phyloP scores from a whole-genome alignment of 2,888 invertebrate species.

The Coelopa pilipes region DNA sequence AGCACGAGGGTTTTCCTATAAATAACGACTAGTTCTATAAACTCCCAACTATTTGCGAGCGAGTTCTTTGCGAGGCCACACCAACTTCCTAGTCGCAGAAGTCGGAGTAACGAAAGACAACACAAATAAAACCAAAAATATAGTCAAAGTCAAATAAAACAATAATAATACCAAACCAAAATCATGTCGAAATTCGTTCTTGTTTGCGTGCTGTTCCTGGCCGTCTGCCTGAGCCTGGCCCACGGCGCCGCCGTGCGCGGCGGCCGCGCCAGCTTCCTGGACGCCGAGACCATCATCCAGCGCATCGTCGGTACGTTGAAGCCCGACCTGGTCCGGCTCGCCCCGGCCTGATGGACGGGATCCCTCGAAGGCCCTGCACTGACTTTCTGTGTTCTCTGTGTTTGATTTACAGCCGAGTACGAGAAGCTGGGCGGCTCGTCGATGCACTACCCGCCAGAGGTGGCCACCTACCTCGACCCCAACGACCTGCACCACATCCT shows the following conservation, averaged over 20 bases:
- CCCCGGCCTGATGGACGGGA: too few relatives aligned
- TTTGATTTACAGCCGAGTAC: slow-evolving; percentile 32
- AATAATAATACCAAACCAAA: not conserved
- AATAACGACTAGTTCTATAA: slow-evolving; percentile 9
- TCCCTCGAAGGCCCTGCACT: not conserved
- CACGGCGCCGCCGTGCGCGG: slow-evolving; percentile 3
- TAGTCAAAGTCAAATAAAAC: not conserved
- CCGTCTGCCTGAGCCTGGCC: slow-evolving; percentile 14
- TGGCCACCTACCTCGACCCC: slow-evolving; percentile 30
- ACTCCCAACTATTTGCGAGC: not conserved
- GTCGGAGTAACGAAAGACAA: not conserved
- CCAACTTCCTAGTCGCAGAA: not conserved
- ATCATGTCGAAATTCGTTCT: slow-evolving; percentile 34
- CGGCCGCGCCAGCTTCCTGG: not conserved
- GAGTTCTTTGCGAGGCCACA: not conserved
- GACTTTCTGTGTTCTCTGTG: not conserved
- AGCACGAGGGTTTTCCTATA: slow-evolving; percentile 25
- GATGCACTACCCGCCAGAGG: slow-evolving; percentile 29
- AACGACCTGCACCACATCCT: not conserved
- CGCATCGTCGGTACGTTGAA: slow-evolving; percentile 35
- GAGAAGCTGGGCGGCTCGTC: slow-evolving; percentile 34
- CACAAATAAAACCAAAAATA: too few relatives aligned
- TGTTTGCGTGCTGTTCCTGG: slow-evolving; percentile 9
- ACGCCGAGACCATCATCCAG: slow-evolving; percentile 23
- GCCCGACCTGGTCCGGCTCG: not conserved